Evolutionary conservation across 64 coral and sea anemone genomes (phyloP), one percentile per base, ranked within the genome.

Genomic region (Porites lutea): DNA sequence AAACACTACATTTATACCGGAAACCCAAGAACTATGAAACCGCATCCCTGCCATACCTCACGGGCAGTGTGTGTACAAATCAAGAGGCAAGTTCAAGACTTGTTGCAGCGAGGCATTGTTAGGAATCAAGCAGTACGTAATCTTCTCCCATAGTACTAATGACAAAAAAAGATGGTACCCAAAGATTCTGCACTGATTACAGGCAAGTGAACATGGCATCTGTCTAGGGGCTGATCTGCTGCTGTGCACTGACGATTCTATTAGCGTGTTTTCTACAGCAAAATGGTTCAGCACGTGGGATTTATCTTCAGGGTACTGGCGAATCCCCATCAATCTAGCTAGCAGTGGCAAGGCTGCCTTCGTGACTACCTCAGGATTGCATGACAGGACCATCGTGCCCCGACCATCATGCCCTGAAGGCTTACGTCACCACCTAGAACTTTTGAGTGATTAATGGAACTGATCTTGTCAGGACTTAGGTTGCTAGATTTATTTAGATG

Each of bases 161-260:
- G 19, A 89, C 72, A 14, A 89, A 89, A 72, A 89, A 74, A 45
- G 71, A 82, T 82, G 79, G 79, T 2, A 59, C n/a, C 4, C 79
- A 87, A 72, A 27, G 84, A 48, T 22, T 87, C 3, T 71, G 66
- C 52, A 27, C 72, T 15, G 84, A 87, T 12, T 72, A 72, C 54
- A 2, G 65, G 54, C 4, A 21, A 27, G 48, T 87, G 18, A 87
- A 87, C 73, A n/a, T 47, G 9, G 48, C 21, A 9, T 23, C 79
- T 4, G 79, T 82, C 13, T 22, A 27, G 37, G 13, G 37, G 79
- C 79, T 6, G 59, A 14, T 16, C 79, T 20, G 2, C 79, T 82
- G 5, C 66, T 15, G 10, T 19, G 49, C 19, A 37, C 27, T 37
- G 27, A 37, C 27, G 27, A 37, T 37, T 37, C 27, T 37, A 1